Evolutionary conservation across 2,797 vertebrate genomes (phyloP), one percentile per base, ranked within the genome.

Genomic region (Scarus forsteni): DNA sequence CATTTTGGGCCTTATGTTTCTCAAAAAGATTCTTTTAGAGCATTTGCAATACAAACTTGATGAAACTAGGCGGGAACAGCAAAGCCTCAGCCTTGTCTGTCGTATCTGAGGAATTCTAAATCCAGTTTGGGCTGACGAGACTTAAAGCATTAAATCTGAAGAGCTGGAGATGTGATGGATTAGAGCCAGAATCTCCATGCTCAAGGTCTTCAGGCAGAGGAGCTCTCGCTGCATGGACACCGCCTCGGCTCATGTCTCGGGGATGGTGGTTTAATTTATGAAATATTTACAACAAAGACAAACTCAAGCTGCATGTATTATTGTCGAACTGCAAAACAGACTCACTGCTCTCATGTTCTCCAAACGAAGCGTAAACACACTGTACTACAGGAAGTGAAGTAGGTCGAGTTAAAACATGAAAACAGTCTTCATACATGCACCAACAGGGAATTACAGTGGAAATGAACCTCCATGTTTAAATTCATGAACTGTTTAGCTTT

Each of bases 131-230:
- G 66, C 11, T 9, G 3, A 70, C 49, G 0, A 42, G 15, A 58
- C 48, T 49, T 8, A 0, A n/a, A 8, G 51, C 34, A 9, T 44
- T 44, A 56, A 60, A 54, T 55, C 53, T 51, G 36, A 55, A 60
- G 19, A 55, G 58, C 53, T 43, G 36, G 40, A 55, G 51, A 73
- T 55, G 8, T n/a, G 10, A 45, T 59, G 61, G 44, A 19, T 44
- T 2, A 27, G 38, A 64, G 65, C 55, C 44, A 60, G 11, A 46
- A 44, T 65, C 55, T 61, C 35, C 15, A 70, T 58, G 61, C 58
- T 64, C 7, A 56, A 51, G 54, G 55, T 66, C 50, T 35, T 9
- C 35, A 55, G 35, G 38, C 70, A 71, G 64, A 27, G 34, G 66
- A 12, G 9, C 19, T 14, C 42, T 59, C 12, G 7, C 38, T 52